Conservation (phyloP, 2,113 vertebrate species). For the Paratilapia polleni region DNA sequence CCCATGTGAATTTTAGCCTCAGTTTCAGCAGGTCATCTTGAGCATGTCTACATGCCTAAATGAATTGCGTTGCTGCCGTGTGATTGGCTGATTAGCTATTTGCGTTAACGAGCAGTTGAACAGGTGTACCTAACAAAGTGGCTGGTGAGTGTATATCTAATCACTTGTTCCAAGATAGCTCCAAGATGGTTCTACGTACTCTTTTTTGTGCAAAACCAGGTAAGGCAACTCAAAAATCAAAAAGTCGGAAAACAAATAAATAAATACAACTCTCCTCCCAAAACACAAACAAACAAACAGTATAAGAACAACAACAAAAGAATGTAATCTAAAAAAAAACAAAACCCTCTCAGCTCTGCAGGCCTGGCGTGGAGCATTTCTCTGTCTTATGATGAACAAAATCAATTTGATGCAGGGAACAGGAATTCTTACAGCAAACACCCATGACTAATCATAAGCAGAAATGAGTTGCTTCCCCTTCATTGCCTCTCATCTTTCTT, state of each 20-base stretch:
- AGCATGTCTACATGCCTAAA: not conserved
- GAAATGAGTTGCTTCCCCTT: constrained; percentile 31
- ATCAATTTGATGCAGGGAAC: constrained; percentile 51
- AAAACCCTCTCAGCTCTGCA: constrained; percentile 9
- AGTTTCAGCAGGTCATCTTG: not conserved
- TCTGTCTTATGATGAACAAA: constrained; percentile 39
- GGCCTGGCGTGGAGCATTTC: constrained; percentile 34
- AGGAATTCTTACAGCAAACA: constrained; percentile 40
- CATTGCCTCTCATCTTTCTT: constrained; percentile 40
- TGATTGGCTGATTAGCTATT: not conserved
- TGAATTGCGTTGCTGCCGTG: not conserved
- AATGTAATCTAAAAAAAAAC: constrained; percentile 4
- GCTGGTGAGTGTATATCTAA: not conserved
- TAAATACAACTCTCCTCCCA: not conserved
- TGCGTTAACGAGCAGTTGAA: not conserved
- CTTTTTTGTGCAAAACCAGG: not conserved
- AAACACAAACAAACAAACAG: not conserved
- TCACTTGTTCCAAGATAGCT: not conserved
- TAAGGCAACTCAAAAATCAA: not conserved
- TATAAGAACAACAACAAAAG: not conserved
- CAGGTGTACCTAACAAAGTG: not conserved
- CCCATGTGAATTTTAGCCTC: not conserved
- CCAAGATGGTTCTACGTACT: not conserved
- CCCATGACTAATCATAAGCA: constrained; percentile 51
- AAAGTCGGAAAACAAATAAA: no score